phyloP scores from a whole-genome alignment of 2,113 vertebrate genomes.

The Electrona antarctica region DNA sequence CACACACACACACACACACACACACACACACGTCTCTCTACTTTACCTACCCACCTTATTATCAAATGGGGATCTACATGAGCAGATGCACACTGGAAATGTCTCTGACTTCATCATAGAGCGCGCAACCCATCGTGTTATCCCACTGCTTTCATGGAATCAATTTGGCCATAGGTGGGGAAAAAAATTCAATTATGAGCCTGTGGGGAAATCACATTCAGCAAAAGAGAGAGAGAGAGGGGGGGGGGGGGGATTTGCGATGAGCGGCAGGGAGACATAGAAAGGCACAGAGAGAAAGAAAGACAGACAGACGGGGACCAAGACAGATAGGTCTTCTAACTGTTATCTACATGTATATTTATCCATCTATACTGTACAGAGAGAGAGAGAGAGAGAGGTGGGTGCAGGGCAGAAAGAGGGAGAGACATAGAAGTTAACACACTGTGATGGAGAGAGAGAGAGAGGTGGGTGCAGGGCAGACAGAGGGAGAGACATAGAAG shows the following conservation, averaged over 20 bases:
- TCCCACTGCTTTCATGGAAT: conserved; percentile 43
- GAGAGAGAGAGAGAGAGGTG: not conserved
- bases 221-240: not conserved
- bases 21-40: conserved; percentile 1
- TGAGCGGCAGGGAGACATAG: not conserved
- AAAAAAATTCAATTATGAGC: conserved; percentile 51
- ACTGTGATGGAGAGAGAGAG: not conserved
- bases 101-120: conserved; percentile 59
- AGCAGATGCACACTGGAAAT: conserved; percentile 37
- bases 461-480: no score
- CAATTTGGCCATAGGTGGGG: conserved; percentile 65
- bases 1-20: conserved; percentile 18
- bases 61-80: conserved; percentile 57
- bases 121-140: conserved; percentile 35
- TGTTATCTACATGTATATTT: no score
- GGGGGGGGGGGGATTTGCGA: not conserved
- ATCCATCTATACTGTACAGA: no score
- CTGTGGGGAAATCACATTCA: conserved; percentile 25
- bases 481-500: not conserved
- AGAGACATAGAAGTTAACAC: not conserved
- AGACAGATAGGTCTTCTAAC: not conserved
- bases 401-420: not conserved
- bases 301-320: not conserved
- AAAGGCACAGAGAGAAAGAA: not conserved
- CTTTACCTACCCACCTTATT: conserved; percentile 52